Percentiles rank a stretch among this genome's conserved stretches.
These are phyloP conservation scores for Tenthredo livida DNA, from an alignment of 2,888 invertebrate genomes.

Conservation along the genomic window DNA sequence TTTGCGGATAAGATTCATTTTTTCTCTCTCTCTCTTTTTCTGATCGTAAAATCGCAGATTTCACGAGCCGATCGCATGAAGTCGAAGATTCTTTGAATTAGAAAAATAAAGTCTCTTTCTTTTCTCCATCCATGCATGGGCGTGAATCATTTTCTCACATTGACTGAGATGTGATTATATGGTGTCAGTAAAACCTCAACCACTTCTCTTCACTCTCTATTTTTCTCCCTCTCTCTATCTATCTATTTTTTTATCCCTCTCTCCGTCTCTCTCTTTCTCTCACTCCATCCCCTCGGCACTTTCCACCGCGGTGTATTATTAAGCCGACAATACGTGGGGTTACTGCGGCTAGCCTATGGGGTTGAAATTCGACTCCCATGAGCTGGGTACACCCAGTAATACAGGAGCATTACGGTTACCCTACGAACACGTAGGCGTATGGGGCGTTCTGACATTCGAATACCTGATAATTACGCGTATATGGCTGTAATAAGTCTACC, in stretches of 20 bases:
- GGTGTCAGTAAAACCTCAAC: slow-evolving; percentile 64
- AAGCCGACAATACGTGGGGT: slow-evolving; percentile 73
- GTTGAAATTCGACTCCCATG: slow-evolving; percentile 77
- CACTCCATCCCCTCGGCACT: slow-evolving; percentile 65
- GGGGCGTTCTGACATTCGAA: slow-evolving; percentile 31
- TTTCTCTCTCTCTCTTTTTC: too few species aligned
- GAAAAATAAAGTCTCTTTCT: neutral
- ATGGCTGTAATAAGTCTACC: slow-evolving; percentile 1
- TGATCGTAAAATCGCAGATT: too few species aligned
- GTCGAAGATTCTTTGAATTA: neutral
- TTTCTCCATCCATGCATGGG: neutral
- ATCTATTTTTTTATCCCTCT: neutral
- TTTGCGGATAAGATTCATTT: too few species aligned
- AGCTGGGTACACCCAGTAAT: slow-evolving; percentile 20
- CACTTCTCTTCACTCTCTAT: neutral
- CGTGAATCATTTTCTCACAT: slow-evolving; percentile 70
- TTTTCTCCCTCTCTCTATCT: neutral
- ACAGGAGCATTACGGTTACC: slow-evolving; percentile 34
- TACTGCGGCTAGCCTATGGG: slow-evolving; percentile 73
- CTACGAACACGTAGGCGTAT: slow-evolving; percentile 12
- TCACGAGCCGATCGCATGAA: neutral
- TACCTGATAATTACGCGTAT: slow-evolving; percentile 36
- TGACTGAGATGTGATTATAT: slow-evolving; percentile 73
- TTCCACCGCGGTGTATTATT: slow-evolving; percentile 74
- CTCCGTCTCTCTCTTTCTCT: neutral